Base-by-base conservation (phyloP, 2,797 vertebrate genomes). In the Hippopotamyrus pictus region DNA sequence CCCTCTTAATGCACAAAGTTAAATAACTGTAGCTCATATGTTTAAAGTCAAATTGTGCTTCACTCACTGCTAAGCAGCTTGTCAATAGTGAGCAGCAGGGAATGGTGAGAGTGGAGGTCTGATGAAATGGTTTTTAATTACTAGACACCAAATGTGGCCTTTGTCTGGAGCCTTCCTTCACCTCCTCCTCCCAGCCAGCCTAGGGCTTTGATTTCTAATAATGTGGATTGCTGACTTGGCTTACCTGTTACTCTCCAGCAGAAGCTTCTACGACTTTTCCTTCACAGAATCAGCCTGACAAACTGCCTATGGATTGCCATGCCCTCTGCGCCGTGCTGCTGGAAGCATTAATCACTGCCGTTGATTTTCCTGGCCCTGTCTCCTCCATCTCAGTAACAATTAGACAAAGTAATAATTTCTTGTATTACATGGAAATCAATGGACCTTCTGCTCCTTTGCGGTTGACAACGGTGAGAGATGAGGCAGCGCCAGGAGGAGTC, bases 351-450 rank as follows among this genome's bases (percentile, higher is more conserved):
- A 98, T 97, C 93, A 96, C 93, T 94, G 92, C 93, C 94, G 97
- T 96, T 96, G 96, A 97, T 97, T 98, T 98, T 94, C 93, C 91
- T 91, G 92, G 93, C 22, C 94, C 93, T 96, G 95, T 95, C 96
- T 95, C 93, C 93, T 95, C 94, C 94, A 95, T 97, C 95, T 96
- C 95, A 95, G 96, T 96, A 97, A 97, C 97, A 97, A 97, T 97
- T 97, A 98, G 96, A 95, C 93, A 94, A 94, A 96, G 95, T 96
- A 97, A 97, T 97, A 96, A 97, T 99, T 98, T 98, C 96, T 97
- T 98, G 97, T 98, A 95, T 97, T 97, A 98, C 98, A 98, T 98
- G 96, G 95, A 97, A 98, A 98, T 99, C 97, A 97, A 98, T 99
- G 94, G 96, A 97, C 97, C 97, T 97, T 94, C 95, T 96, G 97